Conservation (phyloP, 2,888 invertebrate genomes). For the Trypoxylon attenuatum region DNA sequence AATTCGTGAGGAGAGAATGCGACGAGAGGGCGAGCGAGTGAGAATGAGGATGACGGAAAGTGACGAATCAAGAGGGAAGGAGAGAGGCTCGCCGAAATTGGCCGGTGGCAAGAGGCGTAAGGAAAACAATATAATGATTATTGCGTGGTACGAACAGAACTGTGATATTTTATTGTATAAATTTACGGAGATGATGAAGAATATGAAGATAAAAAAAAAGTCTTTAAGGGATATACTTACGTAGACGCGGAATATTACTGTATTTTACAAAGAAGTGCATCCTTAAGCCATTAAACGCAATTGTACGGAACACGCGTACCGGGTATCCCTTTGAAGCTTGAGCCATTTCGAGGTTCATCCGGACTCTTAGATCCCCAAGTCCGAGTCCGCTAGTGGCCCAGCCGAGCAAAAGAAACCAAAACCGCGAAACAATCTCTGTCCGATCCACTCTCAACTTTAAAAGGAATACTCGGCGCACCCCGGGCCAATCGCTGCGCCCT, state of each 20-base stretch:
- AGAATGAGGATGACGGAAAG: neutral
- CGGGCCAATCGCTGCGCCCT: slow-evolving; percentile 46
- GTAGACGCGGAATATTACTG: slow-evolving; percentile 62
- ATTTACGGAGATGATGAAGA: slow-evolving; percentile 54
- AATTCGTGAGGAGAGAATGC: neutral
- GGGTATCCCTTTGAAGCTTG: slow-evolving; percentile 45
- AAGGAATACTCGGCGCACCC: slow-evolving; percentile 52
- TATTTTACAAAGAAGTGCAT: slow-evolving; percentile 71
- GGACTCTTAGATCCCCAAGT: neutral
- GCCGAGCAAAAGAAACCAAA: neutral
- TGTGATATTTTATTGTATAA: slow-evolving; percentile 75
- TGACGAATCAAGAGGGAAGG: slow-evolving; percentile 20
- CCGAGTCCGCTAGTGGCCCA: neutral
- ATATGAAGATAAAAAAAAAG: slow-evolving; percentile 54
- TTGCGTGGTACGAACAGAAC: slow-evolving; percentile 74
- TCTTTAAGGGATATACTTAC: slow-evolving; percentile 59
- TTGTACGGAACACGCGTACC: slow-evolving; percentile 41
- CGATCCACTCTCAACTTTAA: slow-evolving; percentile 45
- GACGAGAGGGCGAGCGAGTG: neutral
- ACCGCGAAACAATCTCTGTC: slow-evolving; percentile 27
- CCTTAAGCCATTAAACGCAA: slow-evolving; percentile 59
- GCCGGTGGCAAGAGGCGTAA: slow-evolving; percentile 42
- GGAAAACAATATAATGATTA: slow-evolving; percentile 64
- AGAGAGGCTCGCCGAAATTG: neutral
- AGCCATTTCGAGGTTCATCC: neutral